Conservation (phyloP, 2,113 vertebrate genomes). For the Lamprologus lemairii region DNA sequence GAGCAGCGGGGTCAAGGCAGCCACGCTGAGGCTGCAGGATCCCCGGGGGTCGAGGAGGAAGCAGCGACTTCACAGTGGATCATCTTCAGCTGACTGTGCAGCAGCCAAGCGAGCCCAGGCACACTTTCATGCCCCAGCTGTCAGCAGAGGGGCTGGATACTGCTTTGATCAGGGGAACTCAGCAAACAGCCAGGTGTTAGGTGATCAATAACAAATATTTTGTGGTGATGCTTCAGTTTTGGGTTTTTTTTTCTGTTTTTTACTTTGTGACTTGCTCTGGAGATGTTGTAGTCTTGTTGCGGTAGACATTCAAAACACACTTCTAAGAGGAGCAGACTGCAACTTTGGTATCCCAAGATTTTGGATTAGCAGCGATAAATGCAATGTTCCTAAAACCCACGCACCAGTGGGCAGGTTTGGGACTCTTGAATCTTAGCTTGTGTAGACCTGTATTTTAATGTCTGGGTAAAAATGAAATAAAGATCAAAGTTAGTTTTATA, state of each 20-base stretch:
- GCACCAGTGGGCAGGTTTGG: not conserved
- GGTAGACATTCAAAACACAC: not conserved
- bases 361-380: fast-evolving
- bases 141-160: not conserved
- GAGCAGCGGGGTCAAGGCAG: not conserved
- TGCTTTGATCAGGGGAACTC: not conserved
- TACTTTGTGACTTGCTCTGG: not conserved
- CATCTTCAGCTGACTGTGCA: constrained; percentile 47
- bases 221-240: not conserved
- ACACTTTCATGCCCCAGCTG: not conserved
- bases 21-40: not conserved
- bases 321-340: not conserved
- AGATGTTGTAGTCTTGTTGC: not conserved
- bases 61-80: constrained; percentile 19
- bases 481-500: not conserved
- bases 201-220: not conserved
- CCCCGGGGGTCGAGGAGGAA: not conserved
- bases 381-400: not conserved
- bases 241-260: fast-evolving
- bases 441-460: not conserved
- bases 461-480: not conserved
- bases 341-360: not conserved
- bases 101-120: not conserved
- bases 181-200: not conserved
- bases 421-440: not conserved